Evolutionary conservation across 2,797 vertebrate genomes (phyloP).

Genomic region (Ciconia nigra): DNA sequence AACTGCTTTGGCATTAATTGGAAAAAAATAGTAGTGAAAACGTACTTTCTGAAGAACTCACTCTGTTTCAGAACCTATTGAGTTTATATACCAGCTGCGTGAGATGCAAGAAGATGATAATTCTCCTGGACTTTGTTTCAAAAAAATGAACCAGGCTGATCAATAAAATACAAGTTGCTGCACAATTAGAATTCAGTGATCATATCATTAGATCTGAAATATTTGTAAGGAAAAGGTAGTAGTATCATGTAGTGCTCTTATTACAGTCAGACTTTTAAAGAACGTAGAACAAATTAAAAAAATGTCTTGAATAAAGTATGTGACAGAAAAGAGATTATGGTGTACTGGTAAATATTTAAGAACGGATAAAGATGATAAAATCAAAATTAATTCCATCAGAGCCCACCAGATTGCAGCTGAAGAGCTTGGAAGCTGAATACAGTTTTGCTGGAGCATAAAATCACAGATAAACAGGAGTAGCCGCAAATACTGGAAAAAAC

Average conservation of each 20-base stretch:
- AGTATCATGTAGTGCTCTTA: not conserved
- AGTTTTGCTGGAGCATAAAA: conserved; percentile 30
- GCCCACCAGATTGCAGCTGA: conserved; percentile 1
- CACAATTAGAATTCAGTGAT: conserved; percentile 6
- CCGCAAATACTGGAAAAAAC: not conserved
- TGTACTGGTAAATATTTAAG: conserved; percentile 22
- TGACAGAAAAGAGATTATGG: not conserved
- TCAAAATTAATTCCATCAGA: conserved; percentile 41
- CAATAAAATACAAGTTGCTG: conserved; percentile 18
- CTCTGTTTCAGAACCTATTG: not conserved
- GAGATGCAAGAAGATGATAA: not conserved
- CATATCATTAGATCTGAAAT: conserved; percentile 3
- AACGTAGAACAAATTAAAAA: not conserved
- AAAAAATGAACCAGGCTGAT: not conserved
- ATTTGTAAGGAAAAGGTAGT: not conserved
- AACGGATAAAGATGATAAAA: conserved; percentile 40
- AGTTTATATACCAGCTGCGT: not conserved
- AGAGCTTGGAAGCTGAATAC: not conserved
- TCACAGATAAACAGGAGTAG: not conserved
- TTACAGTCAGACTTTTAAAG: not conserved
- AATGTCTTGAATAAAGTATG: not conserved
- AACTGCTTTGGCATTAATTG: not conserved
- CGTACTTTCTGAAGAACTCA: not conserved
- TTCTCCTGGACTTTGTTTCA: not conserved
- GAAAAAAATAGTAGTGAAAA: not conserved